Percentiles rank a stretch among this genome's conserved stretches.
Conservation (phyloP, 2,113 vertebrate genomes). For the Grammomys surdaster region DNA sequence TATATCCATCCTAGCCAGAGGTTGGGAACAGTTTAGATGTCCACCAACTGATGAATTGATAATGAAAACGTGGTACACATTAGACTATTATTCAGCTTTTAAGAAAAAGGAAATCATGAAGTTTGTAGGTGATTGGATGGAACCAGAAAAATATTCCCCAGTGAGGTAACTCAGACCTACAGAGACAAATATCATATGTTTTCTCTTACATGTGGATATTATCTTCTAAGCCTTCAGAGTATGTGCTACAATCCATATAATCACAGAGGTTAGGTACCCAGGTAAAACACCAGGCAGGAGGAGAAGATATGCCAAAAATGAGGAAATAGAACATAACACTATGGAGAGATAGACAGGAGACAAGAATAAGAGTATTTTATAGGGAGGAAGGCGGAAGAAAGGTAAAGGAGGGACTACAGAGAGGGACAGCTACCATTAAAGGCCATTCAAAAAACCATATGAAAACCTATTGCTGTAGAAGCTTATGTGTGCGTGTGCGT, state of each 20-base stretch:
- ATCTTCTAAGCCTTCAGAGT: background rate
- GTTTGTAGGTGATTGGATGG: background rate
- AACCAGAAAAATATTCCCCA: background rate
- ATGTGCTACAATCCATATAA: background rate
- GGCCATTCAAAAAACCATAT: background rate
- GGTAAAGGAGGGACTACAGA: too few relatives aligned
- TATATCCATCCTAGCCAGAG: background rate
- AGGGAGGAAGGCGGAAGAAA: too few relatives aligned
- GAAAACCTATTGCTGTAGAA: background rate
- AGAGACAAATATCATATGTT: background rate
- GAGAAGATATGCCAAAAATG: background rate
- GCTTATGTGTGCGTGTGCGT: background rate
- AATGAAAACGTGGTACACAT: background rate
- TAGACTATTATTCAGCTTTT: background rate
- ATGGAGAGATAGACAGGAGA: background rate
- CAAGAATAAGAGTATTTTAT: background rate
- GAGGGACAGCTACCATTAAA: background rate
- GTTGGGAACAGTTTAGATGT: background rate
- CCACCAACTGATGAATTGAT: background rate
- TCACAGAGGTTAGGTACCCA: background rate
- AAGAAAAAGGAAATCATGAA: background rate
- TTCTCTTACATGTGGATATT: background rate
- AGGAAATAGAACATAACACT: background rate
- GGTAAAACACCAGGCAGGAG: too few relatives aligned
- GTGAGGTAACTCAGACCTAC: background rate